phyloP scores from a whole-genome alignment of 2,113 vertebrate genomes.

The Tupaia tana region DNA sequence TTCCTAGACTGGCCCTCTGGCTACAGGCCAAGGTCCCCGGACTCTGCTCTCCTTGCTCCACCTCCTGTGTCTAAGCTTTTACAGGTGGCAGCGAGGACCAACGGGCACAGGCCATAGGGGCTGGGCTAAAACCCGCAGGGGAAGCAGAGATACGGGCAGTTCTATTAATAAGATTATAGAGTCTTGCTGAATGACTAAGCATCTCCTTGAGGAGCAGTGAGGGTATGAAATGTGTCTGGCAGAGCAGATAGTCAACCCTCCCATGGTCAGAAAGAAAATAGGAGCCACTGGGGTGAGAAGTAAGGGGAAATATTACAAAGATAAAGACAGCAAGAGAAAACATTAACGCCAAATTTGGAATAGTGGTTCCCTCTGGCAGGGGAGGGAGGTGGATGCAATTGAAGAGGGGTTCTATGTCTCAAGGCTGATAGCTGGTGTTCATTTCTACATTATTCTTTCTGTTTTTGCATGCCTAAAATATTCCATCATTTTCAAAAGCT shows the following conservation, averaged over 20 bases:
- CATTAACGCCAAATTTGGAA: neutral
- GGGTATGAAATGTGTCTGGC: neutral
- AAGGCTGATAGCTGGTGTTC: neutral
- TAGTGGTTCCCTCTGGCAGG: neutral
- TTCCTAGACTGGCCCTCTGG: neutral
- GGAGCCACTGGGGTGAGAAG: neutral
- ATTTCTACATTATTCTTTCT: neutral
- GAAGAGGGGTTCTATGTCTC: neutral
- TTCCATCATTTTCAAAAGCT: neutral
- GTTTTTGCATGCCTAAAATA: conserved; percentile 17
- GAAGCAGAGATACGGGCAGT: conserved; percentile 49
- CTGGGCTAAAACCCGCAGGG: neutral
- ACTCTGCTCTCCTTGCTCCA: neutral
- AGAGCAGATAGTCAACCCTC: neutral
- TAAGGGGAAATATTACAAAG: neutral
- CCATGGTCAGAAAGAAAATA: neutral
- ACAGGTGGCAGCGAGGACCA: neutral
- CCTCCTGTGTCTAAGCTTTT: conserved; percentile 4
- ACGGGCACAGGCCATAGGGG: neutral
- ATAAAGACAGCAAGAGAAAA: neutral
- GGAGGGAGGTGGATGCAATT: neutral
- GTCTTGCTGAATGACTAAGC: conserved; percentile 56
- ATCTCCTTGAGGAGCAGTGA: neutral
- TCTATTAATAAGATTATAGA: neutral
- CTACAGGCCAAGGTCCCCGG: neutral